Evolutionary conservation across 1,140 invertebrate species (phyloP).

Genomic region (Cydia pomonella): DNA sequence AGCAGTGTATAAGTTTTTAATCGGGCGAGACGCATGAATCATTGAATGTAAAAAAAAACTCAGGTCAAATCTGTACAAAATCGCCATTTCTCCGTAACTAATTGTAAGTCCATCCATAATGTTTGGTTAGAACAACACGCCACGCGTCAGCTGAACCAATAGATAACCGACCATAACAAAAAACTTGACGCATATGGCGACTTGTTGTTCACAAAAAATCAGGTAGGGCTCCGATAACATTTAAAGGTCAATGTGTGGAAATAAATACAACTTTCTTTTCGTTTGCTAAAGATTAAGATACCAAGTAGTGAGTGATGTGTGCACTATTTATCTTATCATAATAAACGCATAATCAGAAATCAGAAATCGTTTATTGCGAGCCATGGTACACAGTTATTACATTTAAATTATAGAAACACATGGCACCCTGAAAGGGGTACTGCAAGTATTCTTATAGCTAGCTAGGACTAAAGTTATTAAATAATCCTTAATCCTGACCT

Average conservation of each 20-base stretch:
- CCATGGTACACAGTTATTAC: too few species aligned
- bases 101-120: constrained; percentile 13
- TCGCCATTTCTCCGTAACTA: neutral
- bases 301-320: neutral
- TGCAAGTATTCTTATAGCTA: too few species aligned
- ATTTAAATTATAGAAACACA: too few species aligned
- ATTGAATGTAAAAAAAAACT: neutral
- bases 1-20: too few species aligned
- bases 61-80: neutral
- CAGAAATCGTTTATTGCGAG: too few species aligned
- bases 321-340: neutral
- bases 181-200: neutral
- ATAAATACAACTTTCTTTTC: neutral
- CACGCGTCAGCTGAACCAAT: constrained; percentile 6
- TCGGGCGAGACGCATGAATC: neutral
- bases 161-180: constrained; percentile 13
- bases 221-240: constrained; percentile 10
- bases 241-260: neutral
- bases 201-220: constrained; percentile 14
- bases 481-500: too few species aligned
- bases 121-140: neutral
- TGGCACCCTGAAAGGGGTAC: too few species aligned
- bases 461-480: too few species aligned
- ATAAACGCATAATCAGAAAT: too few species aligned
- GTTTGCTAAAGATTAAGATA: neutral